A percentile compares a stretch with the other conserved stretches of the same genome.
These are phyloP conservation scores for Drosophila testacea DNA, from an alignment of 2,888 invertebrate genomes.

Conservation along the genomic window DNA sequence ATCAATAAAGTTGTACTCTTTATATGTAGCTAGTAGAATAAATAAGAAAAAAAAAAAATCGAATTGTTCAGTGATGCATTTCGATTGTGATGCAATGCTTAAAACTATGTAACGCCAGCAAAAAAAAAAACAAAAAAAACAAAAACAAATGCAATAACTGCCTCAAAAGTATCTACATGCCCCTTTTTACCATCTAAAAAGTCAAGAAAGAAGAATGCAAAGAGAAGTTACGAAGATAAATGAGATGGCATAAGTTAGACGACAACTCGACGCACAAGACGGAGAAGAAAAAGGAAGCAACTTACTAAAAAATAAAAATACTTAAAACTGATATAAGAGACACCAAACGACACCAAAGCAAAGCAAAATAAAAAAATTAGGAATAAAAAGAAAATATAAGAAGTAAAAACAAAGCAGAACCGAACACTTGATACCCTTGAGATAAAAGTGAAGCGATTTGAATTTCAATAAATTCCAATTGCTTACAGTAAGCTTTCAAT, in stretches of 20 bases:
- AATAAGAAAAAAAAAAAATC: neutral
- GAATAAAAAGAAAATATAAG: neutral
- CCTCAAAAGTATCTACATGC: slow-evolving; percentile 13
- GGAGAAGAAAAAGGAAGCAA: slow-evolving; percentile 38
- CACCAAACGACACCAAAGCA: slow-evolving; percentile 43
- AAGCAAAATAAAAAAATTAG: neutral
- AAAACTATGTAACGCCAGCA: slow-evolving; percentile 85
- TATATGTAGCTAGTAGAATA: neutral
- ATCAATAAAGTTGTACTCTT: neutral
- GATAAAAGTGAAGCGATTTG: neutral
- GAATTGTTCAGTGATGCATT: slow-evolving; percentile 36
- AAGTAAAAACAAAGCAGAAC: neutral
- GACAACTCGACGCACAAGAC: slow-evolving; percentile 70
- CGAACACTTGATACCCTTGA: slow-evolving; percentile 9
- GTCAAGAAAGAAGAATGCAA: slow-evolving; percentile 1
- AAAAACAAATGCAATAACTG: slow-evolving; percentile 69
- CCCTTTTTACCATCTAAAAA: neutral
- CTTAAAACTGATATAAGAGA: slow-evolving; percentile 70
- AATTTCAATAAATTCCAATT: neutral
- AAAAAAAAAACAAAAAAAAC: slow-evolving; percentile 24
- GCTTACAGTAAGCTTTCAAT: neutral
- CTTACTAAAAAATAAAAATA: slow-evolving; percentile 50
- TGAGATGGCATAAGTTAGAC: slow-evolving; percentile 81
- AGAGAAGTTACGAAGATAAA: slow-evolving; percentile 77
- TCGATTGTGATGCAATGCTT: slow-evolving; percentile 85